Evolutionary conservation across 2,113 vertebrate species (phyloP).

Genomic region (Stictonetta naevosa): DNA sequence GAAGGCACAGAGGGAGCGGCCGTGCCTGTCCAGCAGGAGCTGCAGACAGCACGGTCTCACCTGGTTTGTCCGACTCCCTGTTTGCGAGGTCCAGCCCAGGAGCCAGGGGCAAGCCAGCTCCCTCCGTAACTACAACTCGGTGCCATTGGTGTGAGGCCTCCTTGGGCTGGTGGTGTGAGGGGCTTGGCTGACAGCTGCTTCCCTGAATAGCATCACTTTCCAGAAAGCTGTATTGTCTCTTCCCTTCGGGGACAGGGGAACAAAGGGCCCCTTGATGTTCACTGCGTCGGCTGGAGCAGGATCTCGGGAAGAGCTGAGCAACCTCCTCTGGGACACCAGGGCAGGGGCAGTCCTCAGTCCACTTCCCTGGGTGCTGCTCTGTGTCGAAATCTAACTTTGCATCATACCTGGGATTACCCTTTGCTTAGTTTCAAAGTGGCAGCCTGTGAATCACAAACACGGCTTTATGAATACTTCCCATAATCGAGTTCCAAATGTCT

Average conservation of each 20-base stretch:
- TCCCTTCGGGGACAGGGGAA: background rate
- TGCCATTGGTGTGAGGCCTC: background rate
- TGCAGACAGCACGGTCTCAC: background rate
- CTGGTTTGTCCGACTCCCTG: background rate
- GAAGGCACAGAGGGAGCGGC: background rate
- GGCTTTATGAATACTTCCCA: background rate
- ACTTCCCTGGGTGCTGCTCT: background rate
- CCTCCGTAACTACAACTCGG: background rate
- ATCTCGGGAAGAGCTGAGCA: background rate
- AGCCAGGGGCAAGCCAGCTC: background rate
- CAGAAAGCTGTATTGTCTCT: background rate
- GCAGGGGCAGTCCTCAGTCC: background rate
- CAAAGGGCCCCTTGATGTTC: fast-evolving
- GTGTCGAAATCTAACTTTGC: background rate
- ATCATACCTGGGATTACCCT: background rate
- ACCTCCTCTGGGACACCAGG: background rate
- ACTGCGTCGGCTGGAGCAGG: background rate
- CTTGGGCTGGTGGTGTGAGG: background rate
- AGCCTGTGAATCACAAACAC: background rate
- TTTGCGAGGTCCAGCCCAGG: background rate
- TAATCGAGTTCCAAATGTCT: background rate
- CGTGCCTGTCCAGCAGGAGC: no score
- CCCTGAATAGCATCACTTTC: background rate
- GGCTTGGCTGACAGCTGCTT: fast-evolving
- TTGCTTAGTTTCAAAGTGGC: background rate